Conservation (phyloP, 1,140 invertebrate species). For the Eupeodes corollae region DNA sequence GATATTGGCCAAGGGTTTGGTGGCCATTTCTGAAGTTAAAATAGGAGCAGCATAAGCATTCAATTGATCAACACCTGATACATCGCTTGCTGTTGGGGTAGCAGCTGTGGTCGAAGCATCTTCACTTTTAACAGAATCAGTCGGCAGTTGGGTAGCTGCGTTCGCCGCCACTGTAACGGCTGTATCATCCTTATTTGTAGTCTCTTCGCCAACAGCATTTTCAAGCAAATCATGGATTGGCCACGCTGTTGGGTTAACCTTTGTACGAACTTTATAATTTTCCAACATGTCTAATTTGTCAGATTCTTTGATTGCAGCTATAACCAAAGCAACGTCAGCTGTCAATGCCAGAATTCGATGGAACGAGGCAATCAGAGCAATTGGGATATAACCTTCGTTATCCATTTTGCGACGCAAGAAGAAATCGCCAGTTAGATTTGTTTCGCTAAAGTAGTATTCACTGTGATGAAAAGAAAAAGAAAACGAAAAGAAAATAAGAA, state of each 20-base stretch:
- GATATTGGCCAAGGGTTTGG: slow-evolving; percentile 47
- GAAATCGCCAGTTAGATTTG: slow-evolving; percentile 92
- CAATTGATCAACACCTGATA: background rate
- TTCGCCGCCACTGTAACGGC: slow-evolving; percentile 17
- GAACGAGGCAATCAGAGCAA: slow-evolving; percentile 90
- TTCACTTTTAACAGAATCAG: background rate
- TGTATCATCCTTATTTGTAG: slow-evolving; percentile 8
- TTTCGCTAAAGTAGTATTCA: slow-evolving; percentile 98
- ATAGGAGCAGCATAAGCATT: slow-evolving; percentile 12
- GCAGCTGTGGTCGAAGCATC: background rate
- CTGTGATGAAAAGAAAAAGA: slow-evolving; percentile 44
- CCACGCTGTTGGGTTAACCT: slow-evolving; percentile 73
- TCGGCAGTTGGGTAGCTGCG: background rate
- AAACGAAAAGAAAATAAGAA: slow-evolving; percentile 4
- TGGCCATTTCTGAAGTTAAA: slow-evolving; percentile 39
- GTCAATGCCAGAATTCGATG: slow-evolving; percentile 83
- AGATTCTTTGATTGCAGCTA: slow-evolving; percentile 69
- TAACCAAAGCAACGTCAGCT: slow-evolving; percentile 68
- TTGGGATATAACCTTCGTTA: slow-evolving; percentile 79
- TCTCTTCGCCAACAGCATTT: slow-evolving; percentile 13
- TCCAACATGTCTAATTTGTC: slow-evolving; percentile 70
- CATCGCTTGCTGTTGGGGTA: background rate
- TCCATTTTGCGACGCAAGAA: slow-evolving; percentile 97
- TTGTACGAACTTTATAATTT: slow-evolving; percentile 70
- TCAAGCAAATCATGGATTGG: slow-evolving; percentile 54